A percentile compares a stretch with the other conserved stretches of the same genome.
Conservation (phyloP, 2,797 vertebrate species). For the Eremophila alpestris region DNA sequence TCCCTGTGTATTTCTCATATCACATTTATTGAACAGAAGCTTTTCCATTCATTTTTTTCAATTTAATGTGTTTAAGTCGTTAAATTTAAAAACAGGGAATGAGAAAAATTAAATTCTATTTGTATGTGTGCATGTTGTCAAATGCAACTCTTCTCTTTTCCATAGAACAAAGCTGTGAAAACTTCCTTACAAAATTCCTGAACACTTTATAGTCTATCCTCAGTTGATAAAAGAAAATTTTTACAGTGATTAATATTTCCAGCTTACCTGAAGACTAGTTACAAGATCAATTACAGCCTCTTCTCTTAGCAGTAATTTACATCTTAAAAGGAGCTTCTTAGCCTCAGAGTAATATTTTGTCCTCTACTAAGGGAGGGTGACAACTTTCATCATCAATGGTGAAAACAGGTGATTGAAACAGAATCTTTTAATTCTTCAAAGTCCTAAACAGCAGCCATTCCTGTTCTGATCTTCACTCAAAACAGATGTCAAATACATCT, state of each 20-base stretch:
- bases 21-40: not conserved
- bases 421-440: not conserved
- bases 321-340: not conserved
- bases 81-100: accelerated
- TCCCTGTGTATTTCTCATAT: not conserved
- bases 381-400: not conserved
- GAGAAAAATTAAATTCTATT: not conserved
- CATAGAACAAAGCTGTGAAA: not conserved
- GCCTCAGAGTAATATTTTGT: not conserved
- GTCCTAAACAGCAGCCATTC: not conserved
- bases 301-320: not conserved
- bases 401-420: not conserved
- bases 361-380: not conserved
- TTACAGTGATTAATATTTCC: not conserved
- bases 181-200: not conserved
- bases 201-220: not conserved
- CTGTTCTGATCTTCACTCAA: not conserved
- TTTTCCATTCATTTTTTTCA: not conserved
- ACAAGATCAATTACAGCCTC: not conserved
- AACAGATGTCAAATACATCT: not conserved
- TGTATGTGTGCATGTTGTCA: too few species aligned
- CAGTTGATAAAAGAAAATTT: not conserved
- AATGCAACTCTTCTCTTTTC: not conserved
- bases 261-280: not conserved
- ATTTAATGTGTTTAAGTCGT: not conserved